phyloP scores from a whole-genome alignment of 2,888 invertebrate genomes.

The Frankliniella fusca region DNA sequence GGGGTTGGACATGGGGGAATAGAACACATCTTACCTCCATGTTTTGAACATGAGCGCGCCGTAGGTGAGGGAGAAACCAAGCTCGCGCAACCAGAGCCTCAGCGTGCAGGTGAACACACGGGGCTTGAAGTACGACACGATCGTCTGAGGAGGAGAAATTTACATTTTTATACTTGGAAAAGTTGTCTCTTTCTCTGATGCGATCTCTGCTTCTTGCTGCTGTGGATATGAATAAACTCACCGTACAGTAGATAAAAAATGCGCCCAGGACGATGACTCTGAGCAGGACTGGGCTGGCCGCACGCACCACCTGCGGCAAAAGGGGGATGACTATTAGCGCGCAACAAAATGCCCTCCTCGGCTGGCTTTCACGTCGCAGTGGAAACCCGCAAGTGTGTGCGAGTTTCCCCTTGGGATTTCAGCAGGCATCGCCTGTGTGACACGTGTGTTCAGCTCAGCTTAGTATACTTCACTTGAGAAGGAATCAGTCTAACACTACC shows the following conservation, averaged over 20 bases:
- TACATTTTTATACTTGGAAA: neutral
- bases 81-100: slow-evolving; percentile 86
- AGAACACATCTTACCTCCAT: slow-evolving; percentile 76
- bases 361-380: no score
- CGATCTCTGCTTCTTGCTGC: neutral
- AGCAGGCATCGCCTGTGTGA: no score
- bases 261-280: slow-evolving; percentile 88
- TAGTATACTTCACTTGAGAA: no score
- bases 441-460: no score
- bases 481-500: no score
- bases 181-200: neutral
- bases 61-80: slow-evolving; percentile 91
- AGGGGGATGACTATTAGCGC: slow-evolving; percentile 30
- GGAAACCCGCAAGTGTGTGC: no score
- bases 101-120: slow-evolving; percentile 84
- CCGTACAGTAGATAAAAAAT: slow-evolving; percentile 88
- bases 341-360: no score
- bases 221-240: slow-evolving; percentile 54
- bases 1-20: no score
- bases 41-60: slow-evolving; percentile 94
- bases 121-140: slow-evolving; percentile 90
- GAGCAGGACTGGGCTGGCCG: slow-evolving; percentile 87
- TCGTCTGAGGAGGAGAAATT: slow-evolving; percentile 60
- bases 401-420: no score
- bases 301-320: slow-evolving; percentile 76